Base-by-base conservation (phyloP, 2,888 invertebrate species). In the Podabrus alpinus region DNA sequence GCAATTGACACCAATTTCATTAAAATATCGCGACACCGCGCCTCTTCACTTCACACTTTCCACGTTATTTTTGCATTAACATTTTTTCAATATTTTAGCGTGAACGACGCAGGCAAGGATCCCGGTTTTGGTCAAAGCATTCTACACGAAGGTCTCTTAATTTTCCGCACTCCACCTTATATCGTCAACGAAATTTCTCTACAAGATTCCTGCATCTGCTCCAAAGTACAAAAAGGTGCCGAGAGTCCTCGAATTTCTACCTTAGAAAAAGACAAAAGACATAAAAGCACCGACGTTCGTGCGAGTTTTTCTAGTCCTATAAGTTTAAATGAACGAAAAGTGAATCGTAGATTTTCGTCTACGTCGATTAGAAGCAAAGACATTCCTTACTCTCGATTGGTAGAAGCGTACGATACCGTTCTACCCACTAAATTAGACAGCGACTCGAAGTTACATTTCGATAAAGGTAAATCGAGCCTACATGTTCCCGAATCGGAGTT, bases 121-220 rank as follows among this genome's bases (percentile, higher is more conserved):
- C 95, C 93, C 81, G 97, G 97, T 0, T 98, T 96, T 85, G 98
- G 97, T 0, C 97, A 98, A 87, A 98, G 97, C 84, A 92, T 98
- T 81, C 88, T 98, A 17, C 96, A 97, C 84, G 92, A 94, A 73
- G 93, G 94, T 25, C 93, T 96, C 85, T 88, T 97, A 9, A 94
- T 97, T 66, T 97, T 98, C 86, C 95, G 97, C 81, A 96, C 96
- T 0, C 95, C 96, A 0, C 96, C 96, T 0, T 96, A 96, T 83
- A 94, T 94, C 80, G 90, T 93, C 60, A 91, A 94, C 82, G 92
- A 94, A 81, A 93, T 95, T 3, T 92, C 93, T 10, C 86, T 95
- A 5, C 93, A 94, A 85, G 95, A 95, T 68, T 89, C 90, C 1
- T 75, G 82, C 2, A 79, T 78, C 11, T 73, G 64, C 19, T 59